These are phyloP conservation scores for Melopsittacus undulatus DNA, from an alignment of 2,797 vertebrate genomes.

Conservation along the genomic window DNA sequence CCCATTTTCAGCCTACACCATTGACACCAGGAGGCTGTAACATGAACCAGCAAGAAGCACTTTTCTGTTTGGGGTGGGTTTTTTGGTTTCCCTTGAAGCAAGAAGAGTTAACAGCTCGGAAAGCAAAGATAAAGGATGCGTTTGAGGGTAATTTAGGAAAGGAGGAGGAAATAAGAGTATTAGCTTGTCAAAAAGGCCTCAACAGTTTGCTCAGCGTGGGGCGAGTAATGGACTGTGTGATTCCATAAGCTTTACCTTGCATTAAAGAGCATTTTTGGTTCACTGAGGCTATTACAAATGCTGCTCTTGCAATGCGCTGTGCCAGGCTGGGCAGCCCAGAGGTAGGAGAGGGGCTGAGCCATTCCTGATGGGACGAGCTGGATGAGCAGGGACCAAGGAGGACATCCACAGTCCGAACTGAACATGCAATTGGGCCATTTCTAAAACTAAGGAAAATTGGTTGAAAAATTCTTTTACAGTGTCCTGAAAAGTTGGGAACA, in stretches of 20 bases:
- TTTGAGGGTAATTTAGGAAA: constrained; percentile 1
- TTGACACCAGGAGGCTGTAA: not conserved
- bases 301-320: not conserved
- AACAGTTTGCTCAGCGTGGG: not conserved
- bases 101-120: constrained; percentile 9
- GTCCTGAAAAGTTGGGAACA: not conserved
- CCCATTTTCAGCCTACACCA: not conserved
- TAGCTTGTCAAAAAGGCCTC: not conserved
- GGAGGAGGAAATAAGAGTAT: not conserved
- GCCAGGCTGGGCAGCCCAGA: not conserved
- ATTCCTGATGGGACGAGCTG: not conserved
- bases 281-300: not conserved
- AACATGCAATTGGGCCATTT: not conserved
- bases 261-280: not conserved
- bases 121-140: not conserved
- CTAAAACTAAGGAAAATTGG: not conserved
- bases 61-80: not conserved
- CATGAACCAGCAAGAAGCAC: not conserved
- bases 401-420: fast-evolving
- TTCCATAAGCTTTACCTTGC: not conserved
- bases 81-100: not conserved
- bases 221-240: not conserved
- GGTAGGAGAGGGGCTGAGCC: not conserved
- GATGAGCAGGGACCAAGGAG: not conserved
- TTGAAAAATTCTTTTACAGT: not conserved